Evolutionary conservation across 2,888 invertebrate genomes (phyloP).

Genomic region (Lasioglossum malachurum): DNA sequence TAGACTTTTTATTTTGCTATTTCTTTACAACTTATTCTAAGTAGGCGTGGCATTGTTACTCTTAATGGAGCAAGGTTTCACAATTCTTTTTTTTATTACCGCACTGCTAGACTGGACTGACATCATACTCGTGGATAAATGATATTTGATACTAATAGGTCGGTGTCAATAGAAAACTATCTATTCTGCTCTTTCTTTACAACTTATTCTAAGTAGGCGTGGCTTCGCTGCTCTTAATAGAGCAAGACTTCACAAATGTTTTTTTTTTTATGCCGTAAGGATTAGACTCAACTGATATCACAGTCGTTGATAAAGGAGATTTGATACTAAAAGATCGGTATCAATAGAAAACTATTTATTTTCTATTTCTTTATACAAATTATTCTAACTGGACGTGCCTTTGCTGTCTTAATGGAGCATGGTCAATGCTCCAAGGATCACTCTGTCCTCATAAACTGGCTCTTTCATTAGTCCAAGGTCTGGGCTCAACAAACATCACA

Average conservation of each 20-base stretch:
- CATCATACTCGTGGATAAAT: too few relatives aligned
- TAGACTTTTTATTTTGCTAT: background rate
- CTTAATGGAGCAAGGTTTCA: background rate
- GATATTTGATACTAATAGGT: background rate
- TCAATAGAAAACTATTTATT: background rate
- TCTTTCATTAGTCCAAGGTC: too few relatives aligned
- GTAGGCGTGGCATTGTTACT: background rate
- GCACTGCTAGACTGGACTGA: too few relatives aligned
- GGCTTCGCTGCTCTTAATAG: background rate
- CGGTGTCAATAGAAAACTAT: background rate
- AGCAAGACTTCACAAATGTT: background rate
- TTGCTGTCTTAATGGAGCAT: background rate
- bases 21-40: background rate
- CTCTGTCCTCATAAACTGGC: background rate
- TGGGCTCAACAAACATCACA: too few relatives aligned
- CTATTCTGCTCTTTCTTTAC: background rate
- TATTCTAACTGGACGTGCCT: rapidly evolving
- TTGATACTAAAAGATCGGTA: background rate
- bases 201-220: background rate
- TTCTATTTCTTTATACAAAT: background rate
- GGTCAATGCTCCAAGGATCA: background rate
- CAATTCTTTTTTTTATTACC: too few relatives aligned
- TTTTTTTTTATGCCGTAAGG: too few relatives aligned
- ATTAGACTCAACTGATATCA: too few relatives aligned
- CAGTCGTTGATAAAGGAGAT: too few relatives aligned